Base-by-base conservation (phyloP, 1,140 invertebrate genomes). In the Bicyclus anynana region DNA sequence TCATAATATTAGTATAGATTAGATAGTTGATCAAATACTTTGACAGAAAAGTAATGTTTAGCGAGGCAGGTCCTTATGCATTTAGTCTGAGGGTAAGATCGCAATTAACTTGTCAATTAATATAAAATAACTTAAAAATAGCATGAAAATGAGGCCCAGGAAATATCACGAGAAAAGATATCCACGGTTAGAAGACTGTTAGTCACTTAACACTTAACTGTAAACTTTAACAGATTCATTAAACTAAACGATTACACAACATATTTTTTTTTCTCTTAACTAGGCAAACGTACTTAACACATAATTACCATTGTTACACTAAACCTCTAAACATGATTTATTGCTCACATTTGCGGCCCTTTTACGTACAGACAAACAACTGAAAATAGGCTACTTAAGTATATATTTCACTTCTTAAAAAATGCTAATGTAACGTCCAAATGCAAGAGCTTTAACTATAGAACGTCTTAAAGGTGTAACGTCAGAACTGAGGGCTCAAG, bases 321-420 rank as follows among this genome's bases (percentile, higher is more conserved):
- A 33, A 60, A 53, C 12, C 21, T 52, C 27, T 53, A 21, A 60
- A 69, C 33, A 72, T 73, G 74, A 84, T 78, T 69, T 61, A 79
- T 77, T 46, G 51, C 47, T 14, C 16, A 27, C 65, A 74, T 72
- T 73, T 68, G 68, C 59, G 69, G 77, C 77, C 70, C 77, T 81
- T 77, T 71, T 38, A 67, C 59, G 20, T 9, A 65, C 62, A 67
- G 68, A 74, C 73, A 84, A 77, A 81, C 80, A 80, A 65, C 33
- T 54, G 68, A 67, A 74, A 79, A 79, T 79, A 76, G 72, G 69
- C 79, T 80, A 82, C 80, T 77, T 82, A 74, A 84, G 79, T 76
- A 68, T 69, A 78, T 80, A 79, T 79, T 80, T 80, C 72, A 77
- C 61, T 69, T 27, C 77, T 73, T 3, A 44, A 74, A 80, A 80